Evolutionary conservation across 2,113 vertebrate genomes (phyloP).

Genomic region (Campylomormyrus tamandua): DNA sequence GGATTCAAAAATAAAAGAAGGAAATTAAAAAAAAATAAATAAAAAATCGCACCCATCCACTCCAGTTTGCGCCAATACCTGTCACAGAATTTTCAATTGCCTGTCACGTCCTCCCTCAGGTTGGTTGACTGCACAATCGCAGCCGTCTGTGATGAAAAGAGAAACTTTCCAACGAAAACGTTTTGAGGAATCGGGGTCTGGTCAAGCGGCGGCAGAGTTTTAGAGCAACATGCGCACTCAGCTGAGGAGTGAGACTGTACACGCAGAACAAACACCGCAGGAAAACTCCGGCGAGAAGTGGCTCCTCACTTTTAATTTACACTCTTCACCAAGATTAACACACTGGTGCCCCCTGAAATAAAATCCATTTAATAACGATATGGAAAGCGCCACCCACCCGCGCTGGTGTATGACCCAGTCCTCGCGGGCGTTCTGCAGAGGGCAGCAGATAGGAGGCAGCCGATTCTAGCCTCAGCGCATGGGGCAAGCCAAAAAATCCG

Average conservation of each 20-base stretch:
- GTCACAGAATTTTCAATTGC: background rate
- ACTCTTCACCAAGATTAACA: background rate
- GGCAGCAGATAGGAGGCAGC: background rate
- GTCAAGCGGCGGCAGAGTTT: background rate
- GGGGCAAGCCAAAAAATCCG: slow-evolving; percentile 31
- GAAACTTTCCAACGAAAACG: background rate
- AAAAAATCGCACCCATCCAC: background rate
- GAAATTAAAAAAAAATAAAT: background rate
- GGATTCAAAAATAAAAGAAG: background rate
- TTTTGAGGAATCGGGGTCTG: background rate
- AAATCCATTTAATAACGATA: background rate
- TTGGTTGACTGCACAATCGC: background rate
- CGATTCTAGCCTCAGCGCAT: background rate
- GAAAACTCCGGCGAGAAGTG: background rate
- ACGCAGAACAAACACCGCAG: background rate
- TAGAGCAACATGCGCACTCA: no score
- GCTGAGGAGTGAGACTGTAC: background rate
- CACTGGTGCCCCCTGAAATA: background rate
- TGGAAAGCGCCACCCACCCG: background rate
- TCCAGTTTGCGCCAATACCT: background rate
- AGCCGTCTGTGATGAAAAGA: background rate
- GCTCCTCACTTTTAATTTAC: background rate
- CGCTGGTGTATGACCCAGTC: background rate
- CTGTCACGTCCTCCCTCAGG: background rate
- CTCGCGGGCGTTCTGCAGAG: background rate